Evolutionary conservation across 2,113 vertebrate species (phyloP), one percentile per base, ranked within the genome.

Genomic region (Notiomystis cincta): DNA sequence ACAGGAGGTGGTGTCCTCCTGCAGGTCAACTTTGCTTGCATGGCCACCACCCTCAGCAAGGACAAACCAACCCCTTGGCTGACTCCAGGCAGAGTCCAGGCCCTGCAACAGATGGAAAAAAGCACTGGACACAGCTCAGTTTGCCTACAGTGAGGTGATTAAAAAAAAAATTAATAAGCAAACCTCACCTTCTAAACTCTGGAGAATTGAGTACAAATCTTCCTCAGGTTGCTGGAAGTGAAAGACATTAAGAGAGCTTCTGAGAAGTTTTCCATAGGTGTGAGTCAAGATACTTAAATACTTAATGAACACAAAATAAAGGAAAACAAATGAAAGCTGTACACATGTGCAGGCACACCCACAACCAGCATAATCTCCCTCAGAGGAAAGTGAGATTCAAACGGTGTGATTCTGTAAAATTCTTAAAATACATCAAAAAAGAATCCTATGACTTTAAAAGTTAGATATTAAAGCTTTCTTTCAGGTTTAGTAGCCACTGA

Each of bases 21-120:
- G 31, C 28, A 45, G 22, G 7, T 13, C 56, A 58, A 3, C n/a
- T 16, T 22, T 13, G 12, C 33, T 22, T 25, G 20, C 33, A 28
- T 1, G 12, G 33, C 4, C 16, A n/a, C 1, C 0, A 56, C 22
- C 15, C 25, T 30, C 19, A 20, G 5, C 61, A 61, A 38, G 37
- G 2, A 35, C 42, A 78, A 20, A 12, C 7, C 64, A 87, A 12
- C 4, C 35, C 20, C 45, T 24, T 10, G 17, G 25, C 14, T 4
- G 38, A 75, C 40, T 87, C 30, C 73, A 82, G 48, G 25, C 51
- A 66, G 42, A 69, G 58, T 42, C 57, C 66, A 47, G 17, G 24
- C 25, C 53, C 60, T 72, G 37, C 4, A 80, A 42, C 1, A 9
- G 48, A 54, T 50, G 10, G 3, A 11, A 10, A 87, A 86, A 83